Evolutionary conservation across 2,113 vertebrate genomes (phyloP), one percentile per base, ranked within the genome.

Genomic region (Pteruthius melanotis): DNA sequence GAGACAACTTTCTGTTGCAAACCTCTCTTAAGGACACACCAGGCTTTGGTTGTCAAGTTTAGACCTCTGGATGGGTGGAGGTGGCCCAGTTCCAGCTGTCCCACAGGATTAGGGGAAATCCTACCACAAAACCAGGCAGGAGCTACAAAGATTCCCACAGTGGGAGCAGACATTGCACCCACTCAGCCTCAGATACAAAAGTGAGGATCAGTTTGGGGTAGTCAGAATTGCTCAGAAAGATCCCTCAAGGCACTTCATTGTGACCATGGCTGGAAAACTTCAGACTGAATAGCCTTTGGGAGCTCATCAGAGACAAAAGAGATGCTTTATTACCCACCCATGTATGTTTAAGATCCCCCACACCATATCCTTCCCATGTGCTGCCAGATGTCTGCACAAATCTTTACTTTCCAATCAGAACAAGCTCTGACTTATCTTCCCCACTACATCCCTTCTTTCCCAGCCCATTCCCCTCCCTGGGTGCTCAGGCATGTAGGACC

Each of bases 311-410:
- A 59, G 23, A 82, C n/a, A 37, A 68, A 37, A 68, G 31, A 61
- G 10, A 8, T 31, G 6, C 42, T 75, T 82, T 37, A 42, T 31
- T 42, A 72, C 14, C 17, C 56, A 63, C 15, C 8, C 15, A 13
- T 0, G 1, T 13, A 8, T 11, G 8, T 72, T 71, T 19, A 61
- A 66, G n/a, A 37, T 14, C 4, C 13, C 15, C 11, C 11, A 5
- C 7, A 15, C 17, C 15, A 8, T 10, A 26, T 10, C 20, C 22
- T 44, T 10, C 21, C 28, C 23, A 4, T 1, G 3, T 28, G 31
- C 28, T 53, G 28, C 5, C 39, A 45, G 28, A 15, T 72, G 30
- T 11, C 14, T 8, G 6, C 35, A 49, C 1, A 21, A 21, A 35
- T 22, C 75, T 63, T 57, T 33, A 37, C 24, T 44, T 59, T 35